phyloP scores from a whole-genome alignment of 1,140 invertebrate species.

The Aphaenogaster floridana region DNA sequence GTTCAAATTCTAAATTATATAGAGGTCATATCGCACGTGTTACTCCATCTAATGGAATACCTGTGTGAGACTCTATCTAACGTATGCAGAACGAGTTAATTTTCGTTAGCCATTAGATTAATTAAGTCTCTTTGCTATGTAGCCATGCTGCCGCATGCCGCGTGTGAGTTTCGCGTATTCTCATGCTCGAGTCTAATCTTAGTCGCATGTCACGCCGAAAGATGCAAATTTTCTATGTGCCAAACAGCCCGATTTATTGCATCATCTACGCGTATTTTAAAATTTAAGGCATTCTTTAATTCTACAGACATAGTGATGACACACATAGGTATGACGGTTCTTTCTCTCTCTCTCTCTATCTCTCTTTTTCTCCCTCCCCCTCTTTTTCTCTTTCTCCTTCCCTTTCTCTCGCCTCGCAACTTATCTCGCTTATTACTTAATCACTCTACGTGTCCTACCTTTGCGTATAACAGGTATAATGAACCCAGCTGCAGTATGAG shows the following conservation, averaged over 20 bases:
- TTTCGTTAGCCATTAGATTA: conserved; percentile 23
- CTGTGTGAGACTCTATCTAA: conserved; percentile 29
- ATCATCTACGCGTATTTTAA: conserved; percentile 50
- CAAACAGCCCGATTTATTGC: conserved; percentile 41
- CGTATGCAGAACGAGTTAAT: conserved; percentile 19
- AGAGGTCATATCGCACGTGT: conserved; percentile 16
- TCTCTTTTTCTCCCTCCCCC: conserved; percentile 32
- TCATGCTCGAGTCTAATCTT: conserved; percentile 65
- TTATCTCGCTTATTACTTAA: conserved; percentile 55
- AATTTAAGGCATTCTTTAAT: conserved; percentile 60
- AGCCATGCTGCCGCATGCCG: conserved; percentile 70
- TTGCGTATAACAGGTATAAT: conserved; percentile 86
- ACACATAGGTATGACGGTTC: background rate
- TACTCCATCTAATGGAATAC: conserved; percentile 2
- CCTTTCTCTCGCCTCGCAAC: background rate
- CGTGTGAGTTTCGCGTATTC: conserved; percentile 30
- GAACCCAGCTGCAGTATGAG: conserved; percentile 84
- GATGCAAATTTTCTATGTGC: conserved; percentile 19
- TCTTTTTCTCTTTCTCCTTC: background rate
- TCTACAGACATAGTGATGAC: background rate
- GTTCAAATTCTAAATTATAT: conserved; percentile 52
- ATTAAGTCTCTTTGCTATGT: conserved; percentile 43
- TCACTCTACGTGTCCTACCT: conserved; percentile 84
- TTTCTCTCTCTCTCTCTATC: background rate
- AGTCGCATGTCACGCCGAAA: conserved; percentile 12